Evolutionary conservation across 2,113 vertebrate genomes (phyloP).

Genomic region (Menidia beryllina): DNA sequence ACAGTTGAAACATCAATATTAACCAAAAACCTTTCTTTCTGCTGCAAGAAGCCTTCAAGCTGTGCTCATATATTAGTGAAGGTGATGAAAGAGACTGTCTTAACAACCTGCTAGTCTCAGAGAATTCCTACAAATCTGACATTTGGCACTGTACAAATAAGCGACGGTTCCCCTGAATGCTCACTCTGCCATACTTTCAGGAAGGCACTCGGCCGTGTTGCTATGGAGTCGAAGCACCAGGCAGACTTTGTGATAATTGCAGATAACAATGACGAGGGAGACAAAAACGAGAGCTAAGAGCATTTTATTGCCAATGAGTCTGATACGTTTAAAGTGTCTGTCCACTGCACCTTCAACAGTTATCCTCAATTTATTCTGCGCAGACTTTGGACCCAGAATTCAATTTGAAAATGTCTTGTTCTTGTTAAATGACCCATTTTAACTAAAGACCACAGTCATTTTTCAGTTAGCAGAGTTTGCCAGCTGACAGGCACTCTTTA

Average conservation of each 20-base stretch:
- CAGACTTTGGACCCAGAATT: background rate
- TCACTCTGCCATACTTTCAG: conserved; percentile 22
- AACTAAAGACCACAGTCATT: conserved; percentile 25
- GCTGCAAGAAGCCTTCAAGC: background rate
- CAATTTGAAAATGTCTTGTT: background rate
- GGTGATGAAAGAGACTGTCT: background rate
- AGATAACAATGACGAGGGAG: conserved; percentile 25
- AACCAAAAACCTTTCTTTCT: conserved; percentile 13
- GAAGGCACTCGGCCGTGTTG: conserved; percentile 47
- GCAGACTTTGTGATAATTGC: conserved; percentile 60
- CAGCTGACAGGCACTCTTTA: background rate
- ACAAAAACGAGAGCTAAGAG: background rate
- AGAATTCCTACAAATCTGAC: conserved; percentile 49
- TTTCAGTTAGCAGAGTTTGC: conserved; percentile 2
- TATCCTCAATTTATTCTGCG: background rate
- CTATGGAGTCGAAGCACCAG: conserved; percentile 66
- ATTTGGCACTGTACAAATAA: conserved; percentile 12
- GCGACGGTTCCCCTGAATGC: conserved; percentile 29
- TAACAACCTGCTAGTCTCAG: conserved; percentile 5
- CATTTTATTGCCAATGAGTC: conserved; percentile 40
- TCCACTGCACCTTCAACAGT: background rate
- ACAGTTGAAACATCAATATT: conserved; percentile 17
- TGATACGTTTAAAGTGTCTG: conserved; percentile 41
- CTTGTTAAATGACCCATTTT: conserved; percentile 20
- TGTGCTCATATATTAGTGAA: background rate